Evolutionary conservation across 1,140 invertebrate genomes (phyloP), one percentile per base, ranked within the genome.

Genomic region (Formica exsecta): DNA sequence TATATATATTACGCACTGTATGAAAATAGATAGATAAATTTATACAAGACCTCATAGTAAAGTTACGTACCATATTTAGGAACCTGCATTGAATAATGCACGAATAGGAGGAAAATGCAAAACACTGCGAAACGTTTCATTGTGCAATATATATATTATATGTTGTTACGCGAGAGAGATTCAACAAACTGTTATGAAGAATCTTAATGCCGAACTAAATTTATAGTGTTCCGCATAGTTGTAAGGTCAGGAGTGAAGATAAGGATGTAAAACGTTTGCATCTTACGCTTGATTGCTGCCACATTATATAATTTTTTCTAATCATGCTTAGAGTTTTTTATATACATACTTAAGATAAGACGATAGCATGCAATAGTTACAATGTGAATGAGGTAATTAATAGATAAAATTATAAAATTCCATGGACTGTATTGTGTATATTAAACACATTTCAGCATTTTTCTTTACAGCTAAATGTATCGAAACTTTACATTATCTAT

Each of bases 1-100:
- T 51, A 22, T 16, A 13, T 65, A 25, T 57, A 22, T 22, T 54
- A 16, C 1, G 54, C 2, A 74, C 32, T 22, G 3, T 11, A 16
- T 22, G 32, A 36, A 57, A 57, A 9, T 19, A 8, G 32, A 54
- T 51, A 48, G 0, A n/a, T 11, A n/a, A 73, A 16, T 16, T 51
- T 51, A 48, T 48, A 51, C 48, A 19, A 19, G 16, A 51, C 16
- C 4, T 51, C 4, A 19, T 51, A 51, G 36, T 74, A 59, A 71
- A 44, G 16, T 84, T 86, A 54, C 38, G 16, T 84, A 86, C 85
- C 85, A n/a, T 86, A 86, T 74, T 86, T 44, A 3, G 79, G 81
- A 51, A 85, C n/a, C 22, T 86, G 48, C 48, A 64, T 16, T n/a
- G 79, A 86, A 13, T 74, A 86, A 25, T 74, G 44, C 29, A 84